Evolutionary conservation across 2,113 vertebrate species (phyloP).

Genomic region (Triplophysa tibetana): DNA sequence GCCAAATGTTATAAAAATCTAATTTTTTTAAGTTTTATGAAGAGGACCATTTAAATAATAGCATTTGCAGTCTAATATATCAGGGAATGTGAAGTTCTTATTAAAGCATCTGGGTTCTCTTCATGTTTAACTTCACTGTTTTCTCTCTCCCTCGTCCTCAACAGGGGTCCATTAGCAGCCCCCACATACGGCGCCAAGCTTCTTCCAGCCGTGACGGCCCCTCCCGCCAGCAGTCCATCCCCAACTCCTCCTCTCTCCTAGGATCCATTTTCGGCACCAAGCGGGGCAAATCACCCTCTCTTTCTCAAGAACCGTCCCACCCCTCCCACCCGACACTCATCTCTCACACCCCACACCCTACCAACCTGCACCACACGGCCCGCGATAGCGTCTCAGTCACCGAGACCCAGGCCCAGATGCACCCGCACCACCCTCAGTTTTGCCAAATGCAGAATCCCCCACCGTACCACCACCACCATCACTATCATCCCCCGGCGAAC

Average conservation of each 20-base stretch:
- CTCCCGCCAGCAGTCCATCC: constrained; percentile 87
- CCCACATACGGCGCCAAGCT: constrained; percentile 89
- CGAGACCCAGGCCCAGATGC: constrained; percentile 70
- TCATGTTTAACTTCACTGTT: constrained; percentile 26
- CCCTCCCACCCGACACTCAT: constrained; percentile 76
- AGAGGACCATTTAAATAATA: too few relatives aligned
- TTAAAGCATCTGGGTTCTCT: background rate
- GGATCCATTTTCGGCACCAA: constrained; percentile 91
- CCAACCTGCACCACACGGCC: constrained; percentile 79
- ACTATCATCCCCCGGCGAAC: constrained; percentile 88
- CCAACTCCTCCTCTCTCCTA: constrained; percentile 92
- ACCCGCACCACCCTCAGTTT: constrained; percentile 83
- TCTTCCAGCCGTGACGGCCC: constrained; percentile 91
- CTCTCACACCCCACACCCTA: constrained; percentile 74
- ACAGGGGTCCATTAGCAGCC: constrained; percentile 98
- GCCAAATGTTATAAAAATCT: background rate
- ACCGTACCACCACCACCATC: constrained; percentile 94
- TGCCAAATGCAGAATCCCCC: constrained; percentile 90
- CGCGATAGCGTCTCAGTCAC: constrained; percentile 66
- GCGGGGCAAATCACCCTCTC: constrained; percentile 79
- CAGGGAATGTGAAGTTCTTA: background rate
- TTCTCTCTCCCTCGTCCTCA: constrained; percentile 52
- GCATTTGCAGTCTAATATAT: too few relatives aligned
- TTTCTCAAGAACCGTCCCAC: constrained; percentile 58
- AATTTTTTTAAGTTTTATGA: too few relatives aligned